Percentiles rank a stretch among this genome's conserved stretches.
Conservation (phyloP, 92 coral and sea anemone genomes). For the Blastomussa wellsi region DNA sequence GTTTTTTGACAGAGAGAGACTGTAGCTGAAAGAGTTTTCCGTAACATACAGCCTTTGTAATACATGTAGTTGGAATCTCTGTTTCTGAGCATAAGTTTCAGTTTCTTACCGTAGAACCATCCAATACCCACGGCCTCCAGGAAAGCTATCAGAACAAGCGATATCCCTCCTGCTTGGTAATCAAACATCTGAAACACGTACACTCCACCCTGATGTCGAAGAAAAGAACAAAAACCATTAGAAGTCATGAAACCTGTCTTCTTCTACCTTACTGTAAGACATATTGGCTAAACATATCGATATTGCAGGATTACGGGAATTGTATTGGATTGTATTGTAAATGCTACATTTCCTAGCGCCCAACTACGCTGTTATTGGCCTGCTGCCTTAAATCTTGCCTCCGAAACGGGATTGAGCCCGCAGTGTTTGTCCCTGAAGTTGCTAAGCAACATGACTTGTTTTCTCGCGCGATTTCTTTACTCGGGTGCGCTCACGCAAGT, state of each 20-base stretch:
- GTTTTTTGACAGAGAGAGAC: too few species aligned
- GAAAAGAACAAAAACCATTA: neutral
- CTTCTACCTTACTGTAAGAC: too few species aligned
- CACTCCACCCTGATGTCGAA: constrained; percentile 79
- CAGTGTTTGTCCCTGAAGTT: too few species aligned
- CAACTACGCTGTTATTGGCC: neutral
- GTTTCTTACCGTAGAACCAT: constrained; percentile 88
- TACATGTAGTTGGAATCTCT: neutral
- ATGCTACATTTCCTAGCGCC: too few species aligned
- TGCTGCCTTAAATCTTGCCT: too few species aligned
- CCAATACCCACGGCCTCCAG: constrained; percentile 78
- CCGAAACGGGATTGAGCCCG: too few species aligned
- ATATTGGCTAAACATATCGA: neutral
- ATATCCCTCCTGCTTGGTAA: constrained; percentile 89
- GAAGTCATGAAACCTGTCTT: neutral
- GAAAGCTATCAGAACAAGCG: constrained; percentile 79
- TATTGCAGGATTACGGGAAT: neutral
- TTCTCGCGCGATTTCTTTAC: too few species aligned
- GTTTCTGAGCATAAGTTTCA: neutral
- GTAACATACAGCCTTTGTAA: neutral
- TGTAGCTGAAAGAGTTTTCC: too few species aligned
- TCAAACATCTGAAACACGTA: constrained; percentile 91
- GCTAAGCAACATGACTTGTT: too few species aligned
- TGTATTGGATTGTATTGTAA: too few species aligned
- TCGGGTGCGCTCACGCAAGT: too few species aligned